Conservation (phyloP, 2,113 vertebrate species). For the Seriola dumerili region DNA sequence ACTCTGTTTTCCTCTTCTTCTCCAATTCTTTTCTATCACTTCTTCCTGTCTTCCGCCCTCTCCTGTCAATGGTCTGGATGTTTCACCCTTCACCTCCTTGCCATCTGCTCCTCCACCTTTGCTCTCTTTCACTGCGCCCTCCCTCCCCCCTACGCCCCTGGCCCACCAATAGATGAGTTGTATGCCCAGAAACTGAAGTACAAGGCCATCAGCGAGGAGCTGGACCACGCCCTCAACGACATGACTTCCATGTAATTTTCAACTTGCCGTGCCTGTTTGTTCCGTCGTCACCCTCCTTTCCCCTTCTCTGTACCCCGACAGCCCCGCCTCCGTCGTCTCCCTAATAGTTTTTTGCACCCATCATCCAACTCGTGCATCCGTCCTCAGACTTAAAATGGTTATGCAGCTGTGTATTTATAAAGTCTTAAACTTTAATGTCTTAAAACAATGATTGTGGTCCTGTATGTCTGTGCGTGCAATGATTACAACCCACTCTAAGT, state of each 20-base stretch:
- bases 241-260: conserved; percentile 99
- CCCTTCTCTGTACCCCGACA: background rate
- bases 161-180: conserved; percentile 91
- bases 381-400: background rate
- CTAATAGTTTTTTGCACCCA: conserved; percentile 16
- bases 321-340: conserved; percentile 2
- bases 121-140: conserved; percentile 50
- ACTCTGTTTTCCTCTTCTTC: conserved; percentile 61
- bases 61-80: conserved; percentile 47
- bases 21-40: conserved; percentile 45
- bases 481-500: background rate
- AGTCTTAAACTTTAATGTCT: conserved; percentile 24
- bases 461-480: conserved; percentile 27
- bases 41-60: conserved; percentile 26
- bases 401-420: background rate
- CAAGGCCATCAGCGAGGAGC: conserved; percentile 99
- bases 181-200: conserved; percentile 99
- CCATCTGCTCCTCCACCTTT: conserved; percentile 68
- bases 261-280: conserved; percentile 64
- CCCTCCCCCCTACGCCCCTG: conserved; percentile 2
- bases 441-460: conserved; percentile 27
- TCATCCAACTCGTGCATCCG: conserved; percentile 13
- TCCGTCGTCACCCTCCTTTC: conserved; percentile 28
- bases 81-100: conserved; percentile 66
- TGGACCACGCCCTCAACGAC: conserved; percentile 99